Conservation (phyloP, 2,113 vertebrate species). For the Cebus imitator region DNA sequence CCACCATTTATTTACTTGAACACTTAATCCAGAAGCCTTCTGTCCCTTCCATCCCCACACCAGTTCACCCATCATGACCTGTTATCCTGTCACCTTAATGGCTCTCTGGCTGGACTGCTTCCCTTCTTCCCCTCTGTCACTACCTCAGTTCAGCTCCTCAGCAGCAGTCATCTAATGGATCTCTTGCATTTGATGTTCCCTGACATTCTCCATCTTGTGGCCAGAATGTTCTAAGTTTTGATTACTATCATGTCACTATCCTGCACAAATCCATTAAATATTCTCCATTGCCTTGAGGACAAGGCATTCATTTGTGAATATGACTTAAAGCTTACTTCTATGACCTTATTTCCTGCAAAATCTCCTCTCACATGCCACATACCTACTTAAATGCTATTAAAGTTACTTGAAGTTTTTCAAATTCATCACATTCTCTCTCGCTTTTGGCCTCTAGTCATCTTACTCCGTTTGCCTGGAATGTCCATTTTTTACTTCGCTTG, state of each 20-base stretch:
- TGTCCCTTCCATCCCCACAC: neutral
- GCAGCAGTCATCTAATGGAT: neutral
- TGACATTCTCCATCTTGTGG: neutral
- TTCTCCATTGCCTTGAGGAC: neutral
- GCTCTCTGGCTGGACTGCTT: neutral
- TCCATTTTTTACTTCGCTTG: neutral
- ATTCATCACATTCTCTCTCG: neutral
- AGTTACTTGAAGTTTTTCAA: neutral
- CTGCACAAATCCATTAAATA: neutral
- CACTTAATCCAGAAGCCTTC: neutral
- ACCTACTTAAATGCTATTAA: neutral
- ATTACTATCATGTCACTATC: neutral
- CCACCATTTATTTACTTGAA: neutral
- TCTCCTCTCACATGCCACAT: neutral
- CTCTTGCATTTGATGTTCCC: neutral
- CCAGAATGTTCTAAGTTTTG: neutral
- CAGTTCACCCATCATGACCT: neutral
- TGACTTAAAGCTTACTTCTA: neutral
- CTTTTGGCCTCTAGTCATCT: neutral
- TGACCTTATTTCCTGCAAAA: neutral
- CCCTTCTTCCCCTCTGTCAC: neutral
- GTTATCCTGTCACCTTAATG: neutral
- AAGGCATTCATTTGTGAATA: neutral
- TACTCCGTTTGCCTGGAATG: neutral
- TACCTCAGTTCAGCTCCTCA: neutral